These are phyloP conservation scores for Gisinianus flammeolus DNA, from an alignment of 2,888 invertebrate species.

Conservation along the genomic window DNA sequence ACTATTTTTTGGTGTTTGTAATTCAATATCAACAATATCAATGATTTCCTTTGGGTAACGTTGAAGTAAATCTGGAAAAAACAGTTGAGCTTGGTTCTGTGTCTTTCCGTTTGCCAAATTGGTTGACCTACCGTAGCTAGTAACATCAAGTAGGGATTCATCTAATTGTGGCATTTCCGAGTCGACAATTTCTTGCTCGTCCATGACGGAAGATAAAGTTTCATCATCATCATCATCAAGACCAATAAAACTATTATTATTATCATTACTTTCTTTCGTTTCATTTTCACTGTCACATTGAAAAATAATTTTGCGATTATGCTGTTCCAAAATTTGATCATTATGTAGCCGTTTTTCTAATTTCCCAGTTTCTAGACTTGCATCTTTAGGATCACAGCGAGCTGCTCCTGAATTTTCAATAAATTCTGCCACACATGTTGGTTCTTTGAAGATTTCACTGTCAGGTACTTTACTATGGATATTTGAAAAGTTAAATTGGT, in stretches of 20 bases:
- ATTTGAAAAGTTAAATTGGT: conserved; percentile 7
- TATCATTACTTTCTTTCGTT: background rate
- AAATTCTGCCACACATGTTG: too few species aligned
- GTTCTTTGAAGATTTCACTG: background rate
- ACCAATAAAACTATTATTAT: background rate
- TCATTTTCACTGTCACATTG: background rate
- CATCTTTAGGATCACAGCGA: conserved; percentile 6
- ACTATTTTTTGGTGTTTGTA: background rate
- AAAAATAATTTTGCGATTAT: background rate
- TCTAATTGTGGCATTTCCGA: background rate
- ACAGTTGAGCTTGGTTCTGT: background rate
- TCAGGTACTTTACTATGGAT: background rate
- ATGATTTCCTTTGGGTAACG: background rate
- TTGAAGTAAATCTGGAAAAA: background rate
- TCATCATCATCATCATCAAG: background rate
- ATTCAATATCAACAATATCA: background rate
- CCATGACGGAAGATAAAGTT: background rate
- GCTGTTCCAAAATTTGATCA: conserved; percentile 27
- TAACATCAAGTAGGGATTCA: background rate
- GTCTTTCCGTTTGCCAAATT: background rate
- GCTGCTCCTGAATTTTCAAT: conserved; percentile 11
- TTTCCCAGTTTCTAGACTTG: background rate
- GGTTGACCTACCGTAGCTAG: background rate
- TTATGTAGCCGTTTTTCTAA: conserved; percentile 20
- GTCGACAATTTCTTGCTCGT: background rate